Evolutionary conservation across 2,113 vertebrate genomes (phyloP).

Genomic region (Benthochromis sp.): DNA sequence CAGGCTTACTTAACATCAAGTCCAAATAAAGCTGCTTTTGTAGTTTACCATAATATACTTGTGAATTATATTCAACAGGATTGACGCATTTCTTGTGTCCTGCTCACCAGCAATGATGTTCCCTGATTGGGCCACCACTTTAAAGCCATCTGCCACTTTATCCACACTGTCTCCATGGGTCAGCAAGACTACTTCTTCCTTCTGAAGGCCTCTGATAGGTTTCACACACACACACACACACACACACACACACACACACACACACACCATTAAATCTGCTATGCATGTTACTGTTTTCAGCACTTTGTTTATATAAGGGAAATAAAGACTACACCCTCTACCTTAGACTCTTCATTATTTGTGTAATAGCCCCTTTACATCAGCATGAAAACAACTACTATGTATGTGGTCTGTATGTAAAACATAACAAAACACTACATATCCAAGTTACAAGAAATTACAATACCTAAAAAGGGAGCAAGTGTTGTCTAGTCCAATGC

Average conservation of each 20-base stretch:
- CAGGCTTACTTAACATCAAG: neutral
- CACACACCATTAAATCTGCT: neutral
- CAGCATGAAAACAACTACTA: neutral
- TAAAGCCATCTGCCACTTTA: conserved; percentile 98
- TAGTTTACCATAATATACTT: neutral
- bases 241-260: neutral
- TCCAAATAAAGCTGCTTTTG: neutral
- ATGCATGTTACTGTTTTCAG: neutral
- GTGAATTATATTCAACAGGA: neutral
- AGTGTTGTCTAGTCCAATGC: conserved; percentile 85
- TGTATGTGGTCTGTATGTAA: neutral
- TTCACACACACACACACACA: neutral
- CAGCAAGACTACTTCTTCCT: conserved; percentile 92
- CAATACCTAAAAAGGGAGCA: conserved; percentile 93
- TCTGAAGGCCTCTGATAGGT: conserved; percentile 86
- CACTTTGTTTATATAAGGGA: neutral
- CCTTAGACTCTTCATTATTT: neutral
- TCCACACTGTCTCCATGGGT: conserved; percentile 98
- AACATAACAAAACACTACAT: neutral
- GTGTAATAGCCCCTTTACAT: neutral
- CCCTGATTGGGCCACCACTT: conserved; percentile 94
- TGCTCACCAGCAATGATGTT: conserved; percentile 90
- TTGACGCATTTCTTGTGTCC: accelerated
- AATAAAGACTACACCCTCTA: neutral
- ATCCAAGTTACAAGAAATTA: neutral